phyloP scores from a whole-genome alignment of 2,797 vertebrate genomes.

The Schizopygopsis pylzovi region DNA sequence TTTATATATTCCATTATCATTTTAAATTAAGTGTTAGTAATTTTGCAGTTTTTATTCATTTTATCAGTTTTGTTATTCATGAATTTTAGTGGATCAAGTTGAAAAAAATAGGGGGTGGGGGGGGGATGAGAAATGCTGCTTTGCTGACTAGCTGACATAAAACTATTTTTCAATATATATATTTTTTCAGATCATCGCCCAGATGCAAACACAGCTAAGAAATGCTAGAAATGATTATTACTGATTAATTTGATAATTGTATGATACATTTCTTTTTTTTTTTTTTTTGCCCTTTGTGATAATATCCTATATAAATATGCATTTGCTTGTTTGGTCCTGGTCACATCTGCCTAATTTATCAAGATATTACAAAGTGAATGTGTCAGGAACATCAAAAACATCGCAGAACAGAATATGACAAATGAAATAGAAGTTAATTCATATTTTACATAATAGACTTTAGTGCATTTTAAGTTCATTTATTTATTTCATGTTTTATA shows the following conservation, averaged over 20 bases:
- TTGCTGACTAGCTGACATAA: too few relatives aligned
- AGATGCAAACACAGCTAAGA: background rate
- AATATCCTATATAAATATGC: background rate
- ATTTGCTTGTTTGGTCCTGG: background rate
- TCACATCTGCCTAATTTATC: background rate
- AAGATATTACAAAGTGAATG: background rate
- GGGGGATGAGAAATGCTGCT: too few relatives aligned
- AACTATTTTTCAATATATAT: too few relatives aligned
- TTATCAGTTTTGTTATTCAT: background rate
- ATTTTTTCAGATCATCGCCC: background rate
- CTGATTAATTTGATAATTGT: background rate
- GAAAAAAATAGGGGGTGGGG: too few relatives aligned
- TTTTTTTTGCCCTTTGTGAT: background rate
- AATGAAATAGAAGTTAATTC: background rate
- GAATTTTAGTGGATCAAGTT: background rate
- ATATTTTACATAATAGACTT: background rate
- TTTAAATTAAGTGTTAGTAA: background rate
- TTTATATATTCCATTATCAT: background rate
- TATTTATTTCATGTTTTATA: background rate
- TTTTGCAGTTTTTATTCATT: background rate
- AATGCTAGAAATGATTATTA: background rate
- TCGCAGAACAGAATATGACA: background rate
- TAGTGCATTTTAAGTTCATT: background rate
- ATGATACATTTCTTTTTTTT: background rate
- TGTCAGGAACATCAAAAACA: background rate